Evolutionary conservation across 2,888 invertebrate genomes (phyloP).

Genomic region (Dioctria linearis): DNA sequence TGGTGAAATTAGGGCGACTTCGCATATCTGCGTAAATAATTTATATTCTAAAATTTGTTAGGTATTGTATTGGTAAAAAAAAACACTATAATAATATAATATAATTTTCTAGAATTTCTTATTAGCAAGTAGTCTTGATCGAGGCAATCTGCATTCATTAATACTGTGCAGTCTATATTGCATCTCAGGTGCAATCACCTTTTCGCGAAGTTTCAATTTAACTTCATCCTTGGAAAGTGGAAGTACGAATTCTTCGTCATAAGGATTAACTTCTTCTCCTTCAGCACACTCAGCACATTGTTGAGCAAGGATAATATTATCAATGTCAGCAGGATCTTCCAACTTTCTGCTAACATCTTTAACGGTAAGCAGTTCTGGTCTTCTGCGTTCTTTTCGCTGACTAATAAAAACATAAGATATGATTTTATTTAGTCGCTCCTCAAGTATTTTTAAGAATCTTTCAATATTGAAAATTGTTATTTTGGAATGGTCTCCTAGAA

Average conservation of each 20-base stretch:
- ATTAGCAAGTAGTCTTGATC: conserved; percentile 67
- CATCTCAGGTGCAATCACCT: conserved; percentile 69
- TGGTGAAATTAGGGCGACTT: no score
- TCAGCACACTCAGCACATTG: conserved; percentile 71
- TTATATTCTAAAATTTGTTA: no score
- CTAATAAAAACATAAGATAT: conserved; percentile 72
- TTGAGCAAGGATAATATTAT: conserved; percentile 70
- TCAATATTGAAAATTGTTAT: conserved; percentile 74
- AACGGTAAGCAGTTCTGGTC: conserved; percentile 65
- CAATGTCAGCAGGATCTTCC: conserved; percentile 71
- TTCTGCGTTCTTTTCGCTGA: conserved; percentile 63
- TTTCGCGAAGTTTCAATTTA: conserved; percentile 66
- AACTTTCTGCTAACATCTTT: conserved; percentile 66
- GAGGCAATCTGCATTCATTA: conserved; percentile 68
- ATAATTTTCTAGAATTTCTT: conserved; percentile 61
- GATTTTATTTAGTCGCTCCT: conserved; percentile 73
- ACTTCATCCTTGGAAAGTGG: conserved; percentile 58
- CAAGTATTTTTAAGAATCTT: conserved; percentile 73
- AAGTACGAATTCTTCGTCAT: conserved; percentile 65
- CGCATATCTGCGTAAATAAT: no score
- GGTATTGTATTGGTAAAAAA: no score
- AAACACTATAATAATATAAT: not conserved
- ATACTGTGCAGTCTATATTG: conserved; percentile 70
- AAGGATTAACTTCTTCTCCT: conserved; percentile 68
- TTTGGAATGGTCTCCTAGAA: conserved; percentile 74